phyloP scores from a whole-genome alignment of 1,140 invertebrate species.

The Macrocentrus cingulum region DNA sequence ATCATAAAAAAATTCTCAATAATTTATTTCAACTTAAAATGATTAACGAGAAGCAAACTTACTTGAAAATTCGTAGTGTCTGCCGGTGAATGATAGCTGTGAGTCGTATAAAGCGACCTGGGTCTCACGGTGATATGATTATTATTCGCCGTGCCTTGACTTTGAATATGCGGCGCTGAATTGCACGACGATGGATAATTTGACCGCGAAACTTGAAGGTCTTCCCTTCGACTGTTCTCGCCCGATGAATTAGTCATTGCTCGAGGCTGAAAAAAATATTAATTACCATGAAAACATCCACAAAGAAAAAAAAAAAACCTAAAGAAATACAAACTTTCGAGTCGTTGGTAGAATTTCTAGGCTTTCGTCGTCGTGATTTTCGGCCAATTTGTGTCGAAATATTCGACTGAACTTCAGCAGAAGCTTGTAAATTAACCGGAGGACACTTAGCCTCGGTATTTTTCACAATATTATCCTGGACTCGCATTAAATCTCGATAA shows the following conservation, averaged over 20 bases:
- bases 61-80: slow-evolving; percentile 45
- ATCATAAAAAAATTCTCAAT: too few species aligned
- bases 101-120: slow-evolving; percentile 48
- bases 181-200: slow-evolving; percentile 14
- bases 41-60: slow-evolving; percentile 11
- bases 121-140: slow-evolving; percentile 36
- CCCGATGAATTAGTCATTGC: slow-evolving; percentile 16
- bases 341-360: slow-evolving; percentile 2
- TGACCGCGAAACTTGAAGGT: not conserved
- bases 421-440: slow-evolving; percentile 1
- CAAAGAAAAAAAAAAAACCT: too few species aligned
- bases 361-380: slow-evolving; percentile 18
- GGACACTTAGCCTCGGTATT: not conserved
- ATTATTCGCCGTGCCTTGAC: not conserved
- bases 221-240: not conserved
- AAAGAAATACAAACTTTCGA: slow-evolving; percentile 14
- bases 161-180: slow-evolving; percentile 22
- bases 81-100: slow-evolving; percentile 46
- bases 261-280: slow-evolving; percentile 7
- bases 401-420: not conserved
- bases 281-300: too few species aligned
- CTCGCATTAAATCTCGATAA: not conserved
- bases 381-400: not conserved
- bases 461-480: not conserved
- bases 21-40: not conserved